Percentiles rank a stretch among this genome's conserved stretches.
Conservation (phyloP, 2,888 invertebrate species). For the Diplazon laetatorius region DNA sequence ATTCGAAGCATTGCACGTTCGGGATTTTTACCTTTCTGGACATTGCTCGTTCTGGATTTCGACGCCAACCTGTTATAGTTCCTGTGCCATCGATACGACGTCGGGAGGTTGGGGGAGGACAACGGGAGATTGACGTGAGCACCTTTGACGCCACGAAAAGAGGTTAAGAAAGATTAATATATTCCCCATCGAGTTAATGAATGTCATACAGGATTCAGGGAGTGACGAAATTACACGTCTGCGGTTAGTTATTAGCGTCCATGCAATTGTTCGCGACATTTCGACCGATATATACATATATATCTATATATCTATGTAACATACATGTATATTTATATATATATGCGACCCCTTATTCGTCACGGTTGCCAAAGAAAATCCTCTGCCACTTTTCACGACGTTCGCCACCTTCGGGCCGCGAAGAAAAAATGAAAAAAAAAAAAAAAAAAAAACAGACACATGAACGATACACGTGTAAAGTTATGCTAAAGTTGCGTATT, state of each 20-base stretch:
- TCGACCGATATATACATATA: constrained; percentile 45
- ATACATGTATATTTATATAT: too few relatives aligned
- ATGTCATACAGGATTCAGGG: constrained; percentile 53
- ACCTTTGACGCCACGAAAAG: constrained; percentile 11
- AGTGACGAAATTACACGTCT: constrained; percentile 57
- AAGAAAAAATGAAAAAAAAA: constrained; percentile 5
- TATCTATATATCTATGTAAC: too few relatives aligned
- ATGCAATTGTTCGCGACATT: constrained; percentile 62
- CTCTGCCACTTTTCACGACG: constrained; percentile 46
- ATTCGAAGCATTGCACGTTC: too few relatives aligned
- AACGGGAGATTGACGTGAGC: too few relatives aligned
- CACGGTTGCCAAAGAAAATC: constrained; percentile 43
- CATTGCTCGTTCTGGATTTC: too few relatives aligned
- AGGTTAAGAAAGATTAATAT: background rate
- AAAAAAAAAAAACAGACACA: constrained; percentile 1
- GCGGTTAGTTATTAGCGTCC: constrained; percentile 51
- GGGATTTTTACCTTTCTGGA: too few relatives aligned
- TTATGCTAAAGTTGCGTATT: constrained; percentile 24
- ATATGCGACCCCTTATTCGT: too few relatives aligned
- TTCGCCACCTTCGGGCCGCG: constrained; percentile 20
- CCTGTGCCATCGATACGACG: constrained; percentile 4
- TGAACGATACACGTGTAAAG: constrained; percentile 7
- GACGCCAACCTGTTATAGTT: too few relatives aligned
- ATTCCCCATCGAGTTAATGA: constrained; percentile 41
- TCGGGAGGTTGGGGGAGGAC: too few relatives aligned